These are phyloP conservation scores for Tachysurus vachellii DNA, from an alignment of 2,113 vertebrate species.

Conservation along the genomic window DNA sequence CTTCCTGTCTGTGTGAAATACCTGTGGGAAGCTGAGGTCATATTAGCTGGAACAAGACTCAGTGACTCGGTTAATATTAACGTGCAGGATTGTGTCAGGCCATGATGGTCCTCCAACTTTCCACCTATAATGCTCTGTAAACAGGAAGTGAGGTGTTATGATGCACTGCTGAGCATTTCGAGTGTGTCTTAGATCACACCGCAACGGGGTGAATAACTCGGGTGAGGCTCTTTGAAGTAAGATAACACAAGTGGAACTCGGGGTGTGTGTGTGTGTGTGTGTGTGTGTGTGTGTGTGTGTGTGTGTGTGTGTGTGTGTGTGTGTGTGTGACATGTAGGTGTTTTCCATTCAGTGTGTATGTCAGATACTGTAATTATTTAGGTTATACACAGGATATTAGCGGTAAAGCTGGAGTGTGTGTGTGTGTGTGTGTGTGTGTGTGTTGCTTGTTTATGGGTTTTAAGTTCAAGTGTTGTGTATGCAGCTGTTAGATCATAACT, in stretches of 20 bases:
- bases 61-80: neutral
- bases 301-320: neutral
- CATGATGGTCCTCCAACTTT: neutral
- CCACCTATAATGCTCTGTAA: neutral
- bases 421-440: constrained; percentile 24
- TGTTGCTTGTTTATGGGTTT: constrained; percentile 53
- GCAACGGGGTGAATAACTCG: constrained; percentile 1
- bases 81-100: neutral
- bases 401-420: constrained; percentile 8
- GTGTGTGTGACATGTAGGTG: neutral
- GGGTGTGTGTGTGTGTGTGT: constrained; percentile 15
- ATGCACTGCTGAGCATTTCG: neutral
- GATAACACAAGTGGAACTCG: neutral
- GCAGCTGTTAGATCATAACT: constrained; percentile 58
- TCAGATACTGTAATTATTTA: constrained; percentile 36
- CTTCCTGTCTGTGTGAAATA: neutral
- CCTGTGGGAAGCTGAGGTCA: neutral
- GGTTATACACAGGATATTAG: neutral
- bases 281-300: neutral
- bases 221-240: constrained; percentile 17
- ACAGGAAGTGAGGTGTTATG: constrained; percentile 25
- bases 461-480: constrained; percentile 47
- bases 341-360: neutral
- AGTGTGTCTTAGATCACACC: neutral
- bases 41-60: neutral